Conservation (phyloP, 2,797 vertebrate genomes). For the Vespertilio murinus region DNA sequence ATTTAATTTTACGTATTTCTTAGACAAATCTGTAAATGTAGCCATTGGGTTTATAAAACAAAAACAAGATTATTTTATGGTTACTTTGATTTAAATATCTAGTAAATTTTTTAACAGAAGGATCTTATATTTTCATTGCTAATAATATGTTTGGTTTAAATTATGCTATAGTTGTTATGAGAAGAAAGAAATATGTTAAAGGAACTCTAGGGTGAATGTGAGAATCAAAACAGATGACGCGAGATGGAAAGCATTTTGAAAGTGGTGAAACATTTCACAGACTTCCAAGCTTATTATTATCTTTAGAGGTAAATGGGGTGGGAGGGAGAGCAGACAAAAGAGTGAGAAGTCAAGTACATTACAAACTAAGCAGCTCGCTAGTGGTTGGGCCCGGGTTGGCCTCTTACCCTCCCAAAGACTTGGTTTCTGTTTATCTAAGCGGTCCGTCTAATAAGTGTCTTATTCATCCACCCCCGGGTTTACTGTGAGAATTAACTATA, state of each 20-base stretch:
- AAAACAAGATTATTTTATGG: conserved; percentile 45
- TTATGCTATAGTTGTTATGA: conserved; percentile 36
- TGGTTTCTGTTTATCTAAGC: conserved; percentile 1
- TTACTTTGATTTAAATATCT: conserved; percentile 43
- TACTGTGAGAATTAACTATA: neutral
- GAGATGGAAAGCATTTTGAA: conserved; percentile 52
- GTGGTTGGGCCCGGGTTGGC: neutral
- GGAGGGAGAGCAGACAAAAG: neutral
- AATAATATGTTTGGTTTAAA: conserved; percentile 62
- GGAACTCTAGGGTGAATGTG: conserved; percentile 55
- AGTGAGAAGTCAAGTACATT: neutral
- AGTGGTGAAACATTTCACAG: conserved; percentile 49
- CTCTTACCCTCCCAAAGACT: neutral
- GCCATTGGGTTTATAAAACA: neutral
- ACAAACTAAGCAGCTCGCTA: neutral
- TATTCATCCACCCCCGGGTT: neutral
- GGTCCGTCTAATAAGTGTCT: neutral
- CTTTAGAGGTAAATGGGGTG: conserved; percentile 31
- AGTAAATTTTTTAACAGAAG: conserved; percentile 47
- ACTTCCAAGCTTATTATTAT: conserved; percentile 44
- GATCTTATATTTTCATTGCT: conserved; percentile 25
- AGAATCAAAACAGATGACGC: conserved; percentile 62
- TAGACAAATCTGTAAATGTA: conserved; percentile 2
- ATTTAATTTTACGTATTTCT: conserved; percentile 34
- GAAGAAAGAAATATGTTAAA: conserved; percentile 44